Percentiles rank a stretch among this genome's conserved stretches.
Evolutionary conservation across 92 coral and sea anemone genomes (phyloP).

Genomic region (Muricea muricata): DNA sequence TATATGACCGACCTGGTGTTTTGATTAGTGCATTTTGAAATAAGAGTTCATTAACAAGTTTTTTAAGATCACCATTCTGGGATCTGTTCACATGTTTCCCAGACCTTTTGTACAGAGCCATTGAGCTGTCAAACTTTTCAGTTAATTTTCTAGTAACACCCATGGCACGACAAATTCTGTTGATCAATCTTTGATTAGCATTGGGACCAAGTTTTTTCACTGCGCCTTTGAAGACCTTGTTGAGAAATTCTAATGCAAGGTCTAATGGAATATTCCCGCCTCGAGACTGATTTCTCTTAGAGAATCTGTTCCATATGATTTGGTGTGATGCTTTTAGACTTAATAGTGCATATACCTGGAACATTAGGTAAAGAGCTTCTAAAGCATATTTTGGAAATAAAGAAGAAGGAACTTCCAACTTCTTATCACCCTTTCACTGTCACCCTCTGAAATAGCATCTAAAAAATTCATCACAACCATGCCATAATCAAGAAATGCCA

Average conservation of each 20-base stretch:
- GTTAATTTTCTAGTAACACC: slow-evolving; percentile 48
- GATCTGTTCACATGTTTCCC: no score
- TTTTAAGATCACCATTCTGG: slow-evolving; percentile 47
- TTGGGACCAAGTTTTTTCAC: slow-evolving; percentile 66
- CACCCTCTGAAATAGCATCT: no score
- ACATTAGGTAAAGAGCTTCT: no score
- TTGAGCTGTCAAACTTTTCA: slow-evolving; percentile 42
- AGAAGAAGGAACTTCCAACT: no score
- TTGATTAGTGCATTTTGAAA: no score
- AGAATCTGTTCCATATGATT: no score
- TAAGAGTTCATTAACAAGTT: not conserved
- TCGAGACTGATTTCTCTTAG: not conserved
- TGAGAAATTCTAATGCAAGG: slow-evolving; percentile 64
- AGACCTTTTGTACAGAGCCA: no score
- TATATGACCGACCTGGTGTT: no score
- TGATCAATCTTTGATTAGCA: slow-evolving; percentile 58
- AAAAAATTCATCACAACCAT: no score
- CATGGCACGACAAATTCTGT: slow-evolving; percentile 64
- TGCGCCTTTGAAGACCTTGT: no score
- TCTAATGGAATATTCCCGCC: slow-evolving; percentile 36
- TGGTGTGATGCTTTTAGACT: slow-evolving; percentile 2
- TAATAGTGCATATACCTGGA: not conserved
- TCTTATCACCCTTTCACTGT: no score
- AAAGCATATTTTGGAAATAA: not conserved
- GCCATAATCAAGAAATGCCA: no score